A percentile compares a stretch with the other conserved stretches of the same genome.
These are phyloP conservation scores for Apamea monoglypha DNA, from an alignment of 2,888 invertebrate genomes.

Conservation along the genomic window DNA sequence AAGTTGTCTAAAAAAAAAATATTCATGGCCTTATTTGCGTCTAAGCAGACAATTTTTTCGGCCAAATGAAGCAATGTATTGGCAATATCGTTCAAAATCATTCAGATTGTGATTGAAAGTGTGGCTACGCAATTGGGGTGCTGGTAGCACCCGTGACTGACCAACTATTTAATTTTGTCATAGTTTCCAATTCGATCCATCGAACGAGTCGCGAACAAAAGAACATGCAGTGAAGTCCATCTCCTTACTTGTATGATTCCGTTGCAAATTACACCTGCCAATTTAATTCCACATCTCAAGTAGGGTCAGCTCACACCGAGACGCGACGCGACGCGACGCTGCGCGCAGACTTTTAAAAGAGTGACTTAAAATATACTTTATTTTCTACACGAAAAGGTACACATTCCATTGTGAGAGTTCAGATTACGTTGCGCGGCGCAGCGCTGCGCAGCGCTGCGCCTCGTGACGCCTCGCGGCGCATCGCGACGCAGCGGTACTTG, in stretches of 20 bases:
- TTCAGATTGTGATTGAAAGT: background rate
- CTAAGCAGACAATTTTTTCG: background rate
- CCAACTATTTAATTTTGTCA: background rate
- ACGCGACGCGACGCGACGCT: too few relatives aligned
- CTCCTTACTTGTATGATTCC: background rate
- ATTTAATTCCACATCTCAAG: background rate
- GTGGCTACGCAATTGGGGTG: background rate
- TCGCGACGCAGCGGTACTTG: too few relatives aligned
- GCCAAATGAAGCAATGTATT: background rate
- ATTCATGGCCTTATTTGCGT: background rate
- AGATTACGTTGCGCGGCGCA: too few relatives aligned
- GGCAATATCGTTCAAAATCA: background rate
- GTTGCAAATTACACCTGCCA: background rate
- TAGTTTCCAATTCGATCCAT: background rate
- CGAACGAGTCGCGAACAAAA: background rate
- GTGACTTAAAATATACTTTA: too few relatives aligned
- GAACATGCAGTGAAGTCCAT: background rate
- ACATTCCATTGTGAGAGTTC: too few relatives aligned
- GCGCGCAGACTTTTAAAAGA: too few relatives aligned
- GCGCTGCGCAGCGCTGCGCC: too few relatives aligned
- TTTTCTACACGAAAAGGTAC: too few relatives aligned
- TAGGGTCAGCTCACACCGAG: too few relatives aligned
- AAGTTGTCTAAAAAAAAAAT: too few relatives aligned
- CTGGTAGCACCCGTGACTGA: background rate
- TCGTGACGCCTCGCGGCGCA: too few relatives aligned